phyloP scores from a whole-genome alignment of 2,888 invertebrate species.

The Chloroclysta siterata region DNA sequence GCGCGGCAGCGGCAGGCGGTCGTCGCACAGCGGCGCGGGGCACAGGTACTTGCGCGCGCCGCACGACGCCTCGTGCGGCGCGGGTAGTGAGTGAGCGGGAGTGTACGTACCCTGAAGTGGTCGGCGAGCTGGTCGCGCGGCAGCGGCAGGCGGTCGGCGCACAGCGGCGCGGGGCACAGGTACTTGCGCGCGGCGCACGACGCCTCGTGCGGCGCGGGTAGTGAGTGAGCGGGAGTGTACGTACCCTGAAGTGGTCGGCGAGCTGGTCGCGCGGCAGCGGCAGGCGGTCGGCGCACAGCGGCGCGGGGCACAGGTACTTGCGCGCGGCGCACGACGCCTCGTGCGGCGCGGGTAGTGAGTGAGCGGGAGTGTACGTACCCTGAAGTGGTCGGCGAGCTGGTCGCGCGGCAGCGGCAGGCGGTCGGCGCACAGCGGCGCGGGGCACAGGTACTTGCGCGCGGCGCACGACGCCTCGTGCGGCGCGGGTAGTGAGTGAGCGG shows the following conservation, averaged over 20 bases:
- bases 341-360: slow-evolving; percentile 71
- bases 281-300: slow-evolving; percentile 59
- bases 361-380: no score
- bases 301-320: slow-evolving; percentile 77
- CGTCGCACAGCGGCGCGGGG: no score
- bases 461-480: slow-evolving; percentile 76
- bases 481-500: no score
- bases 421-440: slow-evolving; percentile 67
- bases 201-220: no score
- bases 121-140: slow-evolving; percentile 52
- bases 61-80: no score
- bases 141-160: slow-evolving; percentile 56
- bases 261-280: slow-evolving; percentile 56
- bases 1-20: no score
- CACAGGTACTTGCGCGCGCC: no score
- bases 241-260: slow-evolving; percentile 50
- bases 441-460: slow-evolving; percentile 79
- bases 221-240: no score
- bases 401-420: slow-evolving; percentile 53
- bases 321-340: slow-evolving; percentile 77
- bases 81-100: no score
- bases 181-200: slow-evolving; percentile 74
- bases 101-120: slow-evolving; percentile 53
- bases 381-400: slow-evolving; percentile 55
- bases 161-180: slow-evolving; percentile 75